Evolutionary conservation across 2,113 vertebrate genomes (phyloP).

Genomic region (Coturnix japonica): DNA sequence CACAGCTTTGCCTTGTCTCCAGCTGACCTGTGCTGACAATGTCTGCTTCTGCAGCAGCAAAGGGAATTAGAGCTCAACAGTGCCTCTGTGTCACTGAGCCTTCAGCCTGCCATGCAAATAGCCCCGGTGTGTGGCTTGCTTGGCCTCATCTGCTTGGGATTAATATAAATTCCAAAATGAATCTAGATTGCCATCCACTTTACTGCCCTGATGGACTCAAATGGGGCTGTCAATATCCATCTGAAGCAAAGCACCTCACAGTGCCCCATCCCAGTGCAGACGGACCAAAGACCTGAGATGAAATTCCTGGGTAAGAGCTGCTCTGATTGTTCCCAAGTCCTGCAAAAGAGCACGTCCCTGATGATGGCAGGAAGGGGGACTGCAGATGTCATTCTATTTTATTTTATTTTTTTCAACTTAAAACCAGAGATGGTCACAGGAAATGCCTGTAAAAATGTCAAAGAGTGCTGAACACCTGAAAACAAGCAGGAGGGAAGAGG

Average conservation of each 20-base stretch:
- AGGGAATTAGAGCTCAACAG: background rate
- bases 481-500: background rate
- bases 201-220: background rate
- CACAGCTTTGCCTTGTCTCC: background rate
- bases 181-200: background rate
- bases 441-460: background rate
- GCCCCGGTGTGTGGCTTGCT: background rate
- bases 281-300: background rate
- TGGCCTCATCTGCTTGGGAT: background rate
- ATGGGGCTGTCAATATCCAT: background rate
- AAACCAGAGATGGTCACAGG: background rate
- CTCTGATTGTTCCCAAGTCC: background rate
- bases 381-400: fast-evolving
- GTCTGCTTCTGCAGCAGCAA: background rate
- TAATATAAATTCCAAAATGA: background rate
- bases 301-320: background rate
- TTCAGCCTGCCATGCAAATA: background rate
- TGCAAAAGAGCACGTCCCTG: background rate
- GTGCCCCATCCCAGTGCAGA: background rate
- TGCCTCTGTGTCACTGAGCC: background rate
- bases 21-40: background rate
- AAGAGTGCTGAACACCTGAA: background rate
- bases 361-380: background rate
- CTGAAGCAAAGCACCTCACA: background rate
- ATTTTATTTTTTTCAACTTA: background rate